phyloP scores from a whole-genome alignment of 2,797 vertebrate species.

The Acropternis orthonyx region DNA sequence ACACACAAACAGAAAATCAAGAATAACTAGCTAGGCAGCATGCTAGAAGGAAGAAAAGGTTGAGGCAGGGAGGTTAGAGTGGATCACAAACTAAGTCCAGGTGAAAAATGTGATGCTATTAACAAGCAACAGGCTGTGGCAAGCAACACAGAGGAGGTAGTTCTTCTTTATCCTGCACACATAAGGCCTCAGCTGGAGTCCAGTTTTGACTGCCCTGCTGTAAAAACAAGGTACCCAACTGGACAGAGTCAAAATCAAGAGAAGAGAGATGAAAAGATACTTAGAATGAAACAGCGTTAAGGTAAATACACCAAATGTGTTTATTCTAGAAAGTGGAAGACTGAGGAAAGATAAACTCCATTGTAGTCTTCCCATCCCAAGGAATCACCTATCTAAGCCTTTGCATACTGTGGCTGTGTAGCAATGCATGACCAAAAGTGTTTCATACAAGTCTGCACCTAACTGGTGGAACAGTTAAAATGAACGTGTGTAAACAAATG shows the following conservation, averaged over 20 bases:
- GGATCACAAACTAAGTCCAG: background rate
- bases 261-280: background rate
- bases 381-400: background rate
- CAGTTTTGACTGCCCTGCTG: background rate
- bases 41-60: background rate
- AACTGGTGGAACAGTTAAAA: background rate
- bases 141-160: background rate
- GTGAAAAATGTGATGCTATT: conserved; percentile 23
- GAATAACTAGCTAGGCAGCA: background rate
- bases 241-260: background rate
- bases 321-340: background rate
- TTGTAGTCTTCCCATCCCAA: background rate
- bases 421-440: background rate
- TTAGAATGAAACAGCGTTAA: background rate
- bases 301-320: background rate
- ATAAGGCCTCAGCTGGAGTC: background rate
- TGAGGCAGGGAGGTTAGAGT: background rate
- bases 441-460: background rate
- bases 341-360: background rate
- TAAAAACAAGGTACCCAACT: background rate
- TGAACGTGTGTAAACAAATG: background rate
- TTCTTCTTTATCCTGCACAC: background rate
- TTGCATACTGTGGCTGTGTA: background rate
- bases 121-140: background rate
- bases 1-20: background rate